Evolutionary conservation across 2,113 vertebrate genomes (phyloP).

Genomic region (Hoplias malabaricus): DNA sequence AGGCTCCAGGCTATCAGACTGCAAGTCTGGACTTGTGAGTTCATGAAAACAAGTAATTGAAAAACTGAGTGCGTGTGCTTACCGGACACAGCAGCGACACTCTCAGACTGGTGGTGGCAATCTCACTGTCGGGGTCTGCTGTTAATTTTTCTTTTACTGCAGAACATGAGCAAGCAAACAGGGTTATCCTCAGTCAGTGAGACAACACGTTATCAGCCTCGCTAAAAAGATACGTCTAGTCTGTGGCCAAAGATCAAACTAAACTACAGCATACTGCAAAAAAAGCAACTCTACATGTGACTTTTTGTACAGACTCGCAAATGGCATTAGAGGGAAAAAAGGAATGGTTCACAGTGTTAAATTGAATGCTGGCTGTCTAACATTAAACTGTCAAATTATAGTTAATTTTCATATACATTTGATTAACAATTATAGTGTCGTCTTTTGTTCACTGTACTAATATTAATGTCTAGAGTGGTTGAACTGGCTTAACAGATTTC

Average conservation of each 20-base stretch:
- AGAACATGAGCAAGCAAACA: slow-evolving; percentile 43
- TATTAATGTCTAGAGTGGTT: no score
- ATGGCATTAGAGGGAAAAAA: background rate
- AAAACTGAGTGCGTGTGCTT: slow-evolving; percentile 63
- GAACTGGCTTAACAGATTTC: no score
- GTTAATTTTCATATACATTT: no score
- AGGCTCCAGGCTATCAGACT: background rate
- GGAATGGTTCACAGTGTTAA: no score
- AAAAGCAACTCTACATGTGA: background rate
- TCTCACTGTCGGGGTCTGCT: slow-evolving; percentile 99
- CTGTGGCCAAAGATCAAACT: background rate
- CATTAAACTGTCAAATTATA: no score
- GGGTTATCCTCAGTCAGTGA: background rate
- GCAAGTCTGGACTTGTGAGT: slow-evolving; percentile 6
- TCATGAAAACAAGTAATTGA: no score
- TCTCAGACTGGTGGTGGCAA: slow-evolving; percentile 95
- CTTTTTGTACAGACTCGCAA: no score
- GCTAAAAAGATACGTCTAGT: background rate
- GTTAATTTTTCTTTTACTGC: slow-evolving; percentile 98
- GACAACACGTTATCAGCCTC: background rate
- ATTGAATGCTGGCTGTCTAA: no score
- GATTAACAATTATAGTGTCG: no score
- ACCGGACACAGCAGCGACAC: slow-evolving; percentile 98
- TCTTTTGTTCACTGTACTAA: no score
- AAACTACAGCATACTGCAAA: background rate